Percentiles rank a stretch among this genome's conserved stretches.
Evolutionary conservation across 2,888 invertebrate genomes (phyloP).

Genomic region (Stramonita haemastoma): DNA sequence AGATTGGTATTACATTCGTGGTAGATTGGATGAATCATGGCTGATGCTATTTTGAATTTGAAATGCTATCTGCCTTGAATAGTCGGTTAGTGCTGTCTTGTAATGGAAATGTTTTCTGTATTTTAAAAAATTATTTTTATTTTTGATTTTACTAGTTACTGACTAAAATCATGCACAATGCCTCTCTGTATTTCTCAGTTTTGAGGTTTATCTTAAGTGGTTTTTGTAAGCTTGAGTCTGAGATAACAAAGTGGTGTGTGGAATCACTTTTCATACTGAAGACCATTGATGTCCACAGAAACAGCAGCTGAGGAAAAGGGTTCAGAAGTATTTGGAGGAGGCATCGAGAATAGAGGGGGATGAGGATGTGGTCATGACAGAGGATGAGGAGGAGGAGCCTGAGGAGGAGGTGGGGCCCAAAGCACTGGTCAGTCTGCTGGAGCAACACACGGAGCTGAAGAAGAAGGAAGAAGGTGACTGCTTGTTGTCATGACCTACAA

Average conservation of each 20-base stretch:
- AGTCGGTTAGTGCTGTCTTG: too few species aligned
- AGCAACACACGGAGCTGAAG: conserved; percentile 97
- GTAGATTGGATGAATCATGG: too few species aligned
- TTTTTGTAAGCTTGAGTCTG: neutral
- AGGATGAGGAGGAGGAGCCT: conserved; percentile 41
- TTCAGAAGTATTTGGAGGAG: conserved; percentile 56
- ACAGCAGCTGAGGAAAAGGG: conserved; percentile 60
- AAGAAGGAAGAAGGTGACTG: conserved; percentile 91
- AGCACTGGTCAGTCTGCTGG: conserved; percentile 87
- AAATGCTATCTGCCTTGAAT: too few species aligned
- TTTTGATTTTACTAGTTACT: too few species aligned
- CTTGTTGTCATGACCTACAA: neutral
- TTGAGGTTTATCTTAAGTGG: too few species aligned
- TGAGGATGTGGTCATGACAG: conserved; percentile 53
- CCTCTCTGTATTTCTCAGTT: too few species aligned
- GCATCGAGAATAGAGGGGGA: conserved; percentile 55
- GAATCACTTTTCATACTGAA: conserved; percentile 38
- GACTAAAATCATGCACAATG: too few species aligned
- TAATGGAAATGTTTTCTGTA: too few species aligned
- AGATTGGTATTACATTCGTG: too few species aligned
- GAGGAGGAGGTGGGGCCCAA: conserved; percentile 79
- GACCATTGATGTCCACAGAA: conserved; percentile 56
- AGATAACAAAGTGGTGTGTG: neutral
- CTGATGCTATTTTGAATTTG: too few species aligned
- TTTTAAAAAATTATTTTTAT: too few species aligned